Evolutionary conservation across 2,113 vertebrate species (phyloP), one percentile per base, ranked within the genome.

Genomic region (Harpagus bidentatus): DNA sequence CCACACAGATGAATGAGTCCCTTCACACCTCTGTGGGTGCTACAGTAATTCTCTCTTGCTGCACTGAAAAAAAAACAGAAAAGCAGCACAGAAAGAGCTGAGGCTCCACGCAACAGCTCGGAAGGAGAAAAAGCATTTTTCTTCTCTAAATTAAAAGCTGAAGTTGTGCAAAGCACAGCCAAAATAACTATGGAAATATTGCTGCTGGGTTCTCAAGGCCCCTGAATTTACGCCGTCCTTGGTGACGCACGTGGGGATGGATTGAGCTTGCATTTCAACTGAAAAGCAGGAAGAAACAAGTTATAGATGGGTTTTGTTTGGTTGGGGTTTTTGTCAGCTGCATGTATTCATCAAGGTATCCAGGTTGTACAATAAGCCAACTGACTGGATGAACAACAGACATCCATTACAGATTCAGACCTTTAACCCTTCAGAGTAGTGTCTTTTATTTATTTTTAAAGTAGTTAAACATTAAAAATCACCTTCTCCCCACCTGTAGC

Each of bases 371-470:
- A 88, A 38, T 45, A 43, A 65, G 88, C 34, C 70, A 91, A 76
- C 52, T 21, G 45, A 70, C 77, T 81, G 86, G 76, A 78, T 78
- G 86, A 95, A 90, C 78, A 77, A 85, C 52, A 90, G 58, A 53
- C 65, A 67, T 43, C 52, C 77, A 58, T 72, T 42, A 86, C 5
- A 59, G 74, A 81, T 20, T 76, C 81, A 86, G 59, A 69, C 29
- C 72, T 93, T 92, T 97, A 98, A 96, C 93, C 94, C 96, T 97
- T 97, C 91, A 94, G 94, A 97, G 95, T 92, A 95, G 85, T 86
- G 88, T 65, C 55, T 96, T 93, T 66, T 47, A 18, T 63, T 82
- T 77, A 18, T 83, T 88, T 90, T 91, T 28, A 12, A 61, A 89
- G 42, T 32, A 65, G 26, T 67, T 83, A 67, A 90, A 59, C 22